Evolutionary conservation across 2,113 vertebrate species (phyloP), one percentile per base, ranked within the genome.

Genomic region (Dipodomys spectabilis): DNA sequence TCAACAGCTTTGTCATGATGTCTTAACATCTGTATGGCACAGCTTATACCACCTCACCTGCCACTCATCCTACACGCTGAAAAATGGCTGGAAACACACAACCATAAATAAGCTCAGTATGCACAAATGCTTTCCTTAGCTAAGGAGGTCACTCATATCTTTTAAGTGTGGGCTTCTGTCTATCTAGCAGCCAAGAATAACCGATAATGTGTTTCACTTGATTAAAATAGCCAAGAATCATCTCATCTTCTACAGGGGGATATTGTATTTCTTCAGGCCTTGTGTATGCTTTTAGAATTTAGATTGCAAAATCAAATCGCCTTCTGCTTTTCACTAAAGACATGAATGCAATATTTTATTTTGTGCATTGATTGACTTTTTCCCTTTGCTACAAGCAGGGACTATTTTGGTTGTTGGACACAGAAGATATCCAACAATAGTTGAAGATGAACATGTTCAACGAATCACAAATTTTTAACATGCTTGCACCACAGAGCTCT

Each of bases 241-340:
- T n/a, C 8, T 28, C 67, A 28, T 74, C 79, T 72, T 35, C 13
- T 6, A 72, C 35, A 44, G n/a, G 60, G 64, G 20, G 32, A 49
- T 18, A 23, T n/a, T 79, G 0, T n/a, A 45, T 27, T 82, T 72
- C 28, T 44, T 65, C 85, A 82, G 72, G 18, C 9, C 20, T 10
- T 53, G 3, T 45, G 13, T 77, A 5, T 78, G 22, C 8, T 72
- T 89, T 22, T 65, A 39, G 53, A 73, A 49, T 74, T 82, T 71
- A 45, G 7, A 64, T 64, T 90, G 27, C 77, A 77, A 86, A 71
- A 68, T 32, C 6, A 95, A 45, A 75, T 64, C 78, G 16, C 1
- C 62, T 82, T 92, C 49, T 93, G 16, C 22, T 77, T 95, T 95
- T 68, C 28, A 8, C 39, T 45, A 65, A 81, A 10, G 3, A 85